A percentile compares a stretch with the other conserved stretches of the same genome.
These are phyloP conservation scores for Crenuchus spilurus DNA, from an alignment of 2,797 vertebrate species.

Conservation along the genomic window DNA sequence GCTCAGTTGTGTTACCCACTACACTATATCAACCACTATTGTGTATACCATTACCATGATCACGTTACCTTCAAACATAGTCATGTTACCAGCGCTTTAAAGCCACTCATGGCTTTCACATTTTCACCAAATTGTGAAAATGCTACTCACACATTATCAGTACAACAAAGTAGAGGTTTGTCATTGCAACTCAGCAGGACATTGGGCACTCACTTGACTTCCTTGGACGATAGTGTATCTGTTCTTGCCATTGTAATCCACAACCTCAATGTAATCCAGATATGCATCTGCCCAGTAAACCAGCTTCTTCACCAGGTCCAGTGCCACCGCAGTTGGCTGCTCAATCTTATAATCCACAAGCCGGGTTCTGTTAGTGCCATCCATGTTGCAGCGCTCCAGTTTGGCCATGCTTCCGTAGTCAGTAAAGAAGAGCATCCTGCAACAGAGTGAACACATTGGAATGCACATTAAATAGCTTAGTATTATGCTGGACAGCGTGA, in stretches of 20 bases:
- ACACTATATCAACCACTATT: too few species aligned
- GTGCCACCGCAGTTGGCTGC: conserved; percentile 88
- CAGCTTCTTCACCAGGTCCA: conserved; percentile 92
- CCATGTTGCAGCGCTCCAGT: conserved; percentile 95
- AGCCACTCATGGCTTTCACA: too few species aligned
- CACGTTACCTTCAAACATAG: too few species aligned
- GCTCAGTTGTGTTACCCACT: too few species aligned
- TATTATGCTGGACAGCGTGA: too few species aligned
- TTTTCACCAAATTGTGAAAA: conserved; percentile 1
- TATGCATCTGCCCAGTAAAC: conserved; percentile 97
- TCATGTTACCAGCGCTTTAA: conserved; percentile 26
- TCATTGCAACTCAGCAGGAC: conserved; percentile 27
- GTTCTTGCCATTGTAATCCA: conserved; percentile 92
- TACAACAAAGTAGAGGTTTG: conserved; percentile 6
- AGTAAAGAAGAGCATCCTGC: conserved; percentile 96
- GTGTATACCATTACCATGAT: too few species aligned
- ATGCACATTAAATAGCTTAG: too few species aligned
- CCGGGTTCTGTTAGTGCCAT: conserved; percentile 91
- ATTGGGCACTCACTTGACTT: conserved; percentile 84
- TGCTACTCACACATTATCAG: conserved; percentile 15
- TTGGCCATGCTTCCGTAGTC: conserved; percentile 93
- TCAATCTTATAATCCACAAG: conserved; percentile 90
- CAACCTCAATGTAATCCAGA: conserved; percentile 91
- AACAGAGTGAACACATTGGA: conserved; percentile 18
- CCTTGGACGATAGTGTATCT: conserved; percentile 87